Evolutionary conservation across 1,140 invertebrate genomes (phyloP).

Genomic region (Acromyrmex echinatior): DNA sequence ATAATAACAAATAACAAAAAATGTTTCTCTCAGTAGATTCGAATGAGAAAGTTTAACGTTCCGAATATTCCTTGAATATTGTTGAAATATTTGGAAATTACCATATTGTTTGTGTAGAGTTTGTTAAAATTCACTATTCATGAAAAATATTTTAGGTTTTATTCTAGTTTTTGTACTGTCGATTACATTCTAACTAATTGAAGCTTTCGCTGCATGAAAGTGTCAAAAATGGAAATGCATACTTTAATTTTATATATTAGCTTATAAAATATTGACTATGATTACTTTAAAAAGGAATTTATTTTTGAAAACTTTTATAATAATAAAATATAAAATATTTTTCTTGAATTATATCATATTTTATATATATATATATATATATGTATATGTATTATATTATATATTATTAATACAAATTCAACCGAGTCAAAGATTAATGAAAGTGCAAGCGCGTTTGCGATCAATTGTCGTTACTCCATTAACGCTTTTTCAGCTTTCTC

Average conservation of each 20-base stretch:
- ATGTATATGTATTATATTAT: background rate
- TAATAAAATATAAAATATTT: background rate
- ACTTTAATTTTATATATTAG: conserved; percentile 1
- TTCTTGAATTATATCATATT: background rate
- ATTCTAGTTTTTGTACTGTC: background rate
- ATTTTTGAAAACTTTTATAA: background rate
- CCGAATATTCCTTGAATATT: background rate
- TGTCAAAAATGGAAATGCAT: background rate
- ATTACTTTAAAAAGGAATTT: background rate
- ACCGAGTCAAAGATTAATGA: background rate
- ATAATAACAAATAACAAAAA: too few species aligned
- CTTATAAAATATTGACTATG: background rate
- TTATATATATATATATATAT: too few species aligned
- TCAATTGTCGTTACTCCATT: conserved; percentile 36
- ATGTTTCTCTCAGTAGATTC: background rate
- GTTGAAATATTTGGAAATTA: background rate
- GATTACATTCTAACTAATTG: background rate
- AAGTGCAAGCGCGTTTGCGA: background rate
- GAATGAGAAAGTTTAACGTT: background rate
- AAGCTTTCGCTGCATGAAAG: background rate
- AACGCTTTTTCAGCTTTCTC: background rate
- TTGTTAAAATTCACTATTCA: background rate
- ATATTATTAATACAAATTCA: background rate
- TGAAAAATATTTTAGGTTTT: background rate
- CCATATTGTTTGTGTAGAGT: background rate